These are phyloP conservation scores for Drosophila watanabei DNA, from an alignment of 1,140 invertebrate genomes.

Conservation along the genomic window DNA sequence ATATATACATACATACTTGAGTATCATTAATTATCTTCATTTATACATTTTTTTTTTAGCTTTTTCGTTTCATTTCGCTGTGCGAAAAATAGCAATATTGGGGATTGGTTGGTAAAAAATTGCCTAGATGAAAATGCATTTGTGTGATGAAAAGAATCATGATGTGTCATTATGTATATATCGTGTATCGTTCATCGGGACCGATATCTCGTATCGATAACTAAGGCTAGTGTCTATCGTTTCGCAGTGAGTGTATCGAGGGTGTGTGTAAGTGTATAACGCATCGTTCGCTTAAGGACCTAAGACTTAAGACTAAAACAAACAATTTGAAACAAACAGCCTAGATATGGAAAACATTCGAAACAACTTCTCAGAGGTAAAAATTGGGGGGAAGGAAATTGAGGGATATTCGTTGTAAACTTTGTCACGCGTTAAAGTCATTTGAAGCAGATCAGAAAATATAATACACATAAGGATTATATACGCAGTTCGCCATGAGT, in stretches of 20 bases:
- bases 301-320: slow-evolving; percentile 75
- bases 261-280: slow-evolving; percentile 64
- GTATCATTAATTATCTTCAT: slow-evolving; percentile 61
- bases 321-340: slow-evolving; percentile 83
- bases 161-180: slow-evolving; percentile 37
- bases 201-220: slow-evolving; percentile 45
- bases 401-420: slow-evolving; percentile 50
- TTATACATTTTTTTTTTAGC: slow-evolving; percentile 22
- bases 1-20: slow-evolving; percentile 73
- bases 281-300: slow-evolving; percentile 73
- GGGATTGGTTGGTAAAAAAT: slow-evolving; percentile 23
- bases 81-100: slow-evolving; percentile 52
- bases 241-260: slow-evolving; percentile 44
- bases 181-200: slow-evolving; percentile 33
- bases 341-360: slow-evolving; percentile 62
- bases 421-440: slow-evolving; percentile 76
- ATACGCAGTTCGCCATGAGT: slow-evolving; percentile 58
- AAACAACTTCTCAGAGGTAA: slow-evolving; percentile 76
- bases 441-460: slow-evolving; percentile 56
- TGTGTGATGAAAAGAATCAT: slow-evolving; percentile 35
- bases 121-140: slow-evolving; percentile 71
- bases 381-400: slow-evolving; percentile 12
- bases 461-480: slow-evolving; percentile 48
- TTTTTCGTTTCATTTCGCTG: slow-evolving; percentile 28
- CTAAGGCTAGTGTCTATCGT: slow-evolving; percentile 47